Base-by-base conservation (phyloP, 1,140 invertebrate genomes). In the Penaeus japonicus region DNA sequence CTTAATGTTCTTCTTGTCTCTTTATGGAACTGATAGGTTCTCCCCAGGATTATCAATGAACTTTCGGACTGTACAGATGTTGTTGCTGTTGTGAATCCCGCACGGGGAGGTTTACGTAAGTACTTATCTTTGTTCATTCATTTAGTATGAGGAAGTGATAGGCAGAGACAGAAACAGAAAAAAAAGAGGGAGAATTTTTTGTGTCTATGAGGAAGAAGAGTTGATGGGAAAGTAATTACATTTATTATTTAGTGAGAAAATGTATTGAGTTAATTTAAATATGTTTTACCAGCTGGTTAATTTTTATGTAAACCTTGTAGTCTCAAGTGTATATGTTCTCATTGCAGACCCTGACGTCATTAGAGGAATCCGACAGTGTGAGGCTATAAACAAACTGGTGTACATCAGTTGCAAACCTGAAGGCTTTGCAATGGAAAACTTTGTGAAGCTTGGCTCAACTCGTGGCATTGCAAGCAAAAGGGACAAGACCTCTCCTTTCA, bases 391-490 rank as follows among this genome's bases (percentile, higher is more conserved):
- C 27, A 91, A 91, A 53, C 84, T 94, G n/a, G 91, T 94, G 10
- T 94, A 94, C 92, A 92, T 94, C 5, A 93, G 94, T 7, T 94
- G 94, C 90, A 93, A 93, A 90, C 92, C 93, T 5, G 92, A 92
- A 54, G 92, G 92, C 81, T 80, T 83, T 27, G 93, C 93, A 0
- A 91, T 93, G 85, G 91, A 92, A 39, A 94, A 94, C 90, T 93
- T 94, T 91, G 89, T 93, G 20, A 92, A 93, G 92, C 90, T 92
- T 15, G 89, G 85, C 1, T 47, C 79, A 5, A 59, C 70, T 30
- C 7, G 24, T 3, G 24, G 65, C 12, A 87, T 57, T 55, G 54
- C n/a, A 4, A 54, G 35, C 2, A 75, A 30, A 32, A 83, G 57
- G n/a, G 27, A 79, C 47, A 17, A 35, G 0, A 54, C 77, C 0